These are phyloP conservation scores for Pediacus dermestoides DNA, from an alignment of 2,888 invertebrate genomes.

Conservation along the genomic window DNA sequence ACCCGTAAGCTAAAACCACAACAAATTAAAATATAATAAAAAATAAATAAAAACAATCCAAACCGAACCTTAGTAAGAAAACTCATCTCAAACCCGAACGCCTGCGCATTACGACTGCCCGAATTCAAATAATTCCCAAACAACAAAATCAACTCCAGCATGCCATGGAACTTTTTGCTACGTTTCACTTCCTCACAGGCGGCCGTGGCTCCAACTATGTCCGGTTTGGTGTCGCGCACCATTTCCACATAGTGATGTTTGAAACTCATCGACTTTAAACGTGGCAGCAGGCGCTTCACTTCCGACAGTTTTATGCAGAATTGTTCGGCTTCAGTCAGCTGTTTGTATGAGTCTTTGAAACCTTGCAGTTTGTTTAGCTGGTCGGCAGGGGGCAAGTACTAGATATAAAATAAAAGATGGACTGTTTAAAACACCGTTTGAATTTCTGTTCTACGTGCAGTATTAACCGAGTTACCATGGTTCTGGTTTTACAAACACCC, in stretches of 20 bases:
- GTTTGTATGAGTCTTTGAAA: constrained; percentile 71
- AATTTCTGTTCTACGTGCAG: too few relatives aligned
- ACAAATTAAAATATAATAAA: neutral
- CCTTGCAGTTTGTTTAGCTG: constrained; percentile 81
- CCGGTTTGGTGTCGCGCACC: constrained; percentile 84
- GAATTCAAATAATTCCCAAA: constrained; percentile 97
- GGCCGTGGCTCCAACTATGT: constrained; percentile 91
- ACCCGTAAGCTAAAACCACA: constrained; percentile 62
- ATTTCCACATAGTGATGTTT: constrained; percentile 83
- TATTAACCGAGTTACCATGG: too few relatives aligned
- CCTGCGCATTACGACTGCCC: constrained; percentile 89
- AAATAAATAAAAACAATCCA: neutral
- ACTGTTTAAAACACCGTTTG: too few relatives aligned
- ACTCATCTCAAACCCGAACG: constrained; percentile 95
- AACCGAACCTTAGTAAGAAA: constrained; percentile 89
- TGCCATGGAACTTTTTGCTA: constrained; percentile 84
- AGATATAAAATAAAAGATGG: constrained; percentile 31
- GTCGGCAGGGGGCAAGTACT: constrained; percentile 89
- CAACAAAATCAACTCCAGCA: constrained; percentile 83
- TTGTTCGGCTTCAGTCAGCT: constrained; percentile 90
- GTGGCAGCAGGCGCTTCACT: constrained; percentile 80
- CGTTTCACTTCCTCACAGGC: constrained; percentile 92
- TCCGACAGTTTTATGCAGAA: constrained; percentile 89
- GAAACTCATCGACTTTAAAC: constrained; percentile 86
- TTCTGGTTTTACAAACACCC: too few relatives aligned